phyloP scores from a whole-genome alignment of 2,113 vertebrate genomes.

The Petrocephalus microphthalmus region DNA sequence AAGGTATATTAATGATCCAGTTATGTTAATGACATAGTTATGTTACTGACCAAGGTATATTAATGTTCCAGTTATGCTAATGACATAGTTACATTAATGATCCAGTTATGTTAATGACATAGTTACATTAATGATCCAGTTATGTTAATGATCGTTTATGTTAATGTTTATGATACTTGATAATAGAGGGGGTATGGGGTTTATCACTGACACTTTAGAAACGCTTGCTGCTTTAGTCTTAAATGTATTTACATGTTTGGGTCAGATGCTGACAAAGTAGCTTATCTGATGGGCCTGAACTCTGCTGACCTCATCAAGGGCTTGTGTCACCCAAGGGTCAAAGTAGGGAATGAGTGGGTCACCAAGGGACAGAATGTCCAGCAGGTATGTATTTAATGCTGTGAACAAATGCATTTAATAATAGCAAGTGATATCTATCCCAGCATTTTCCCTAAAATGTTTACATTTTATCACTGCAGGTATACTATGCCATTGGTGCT shows the following conservation, averaged over 20 bases:
- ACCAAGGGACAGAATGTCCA: constrained; percentile 56
- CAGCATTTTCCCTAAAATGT: not conserved
- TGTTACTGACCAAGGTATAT: not conserved
- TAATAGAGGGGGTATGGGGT: not conserved
- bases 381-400: constrained; percentile 49
- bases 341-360: not conserved
- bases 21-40: too few relatives aligned
- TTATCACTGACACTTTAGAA: not conserved
- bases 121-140: not conserved
- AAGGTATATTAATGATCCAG: too few relatives aligned
- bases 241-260: not conserved
- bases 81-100: not conserved
- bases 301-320: constrained; percentile 18
- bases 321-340: not conserved
- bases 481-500: constrained; percentile 38
- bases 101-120: not conserved
- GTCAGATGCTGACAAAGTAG: constrained; percentile 9
- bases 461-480: constrained; percentile 7
- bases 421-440: not conserved
- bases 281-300: constrained; percentile 3
- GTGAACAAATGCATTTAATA: not conserved
- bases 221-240: not conserved
- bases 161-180: not conserved
- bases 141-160: not conserved
- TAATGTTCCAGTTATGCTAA: not conserved